Conservation (phyloP, 2,888 invertebrate genomes). For the Heteromyza rotundicornis region DNA sequence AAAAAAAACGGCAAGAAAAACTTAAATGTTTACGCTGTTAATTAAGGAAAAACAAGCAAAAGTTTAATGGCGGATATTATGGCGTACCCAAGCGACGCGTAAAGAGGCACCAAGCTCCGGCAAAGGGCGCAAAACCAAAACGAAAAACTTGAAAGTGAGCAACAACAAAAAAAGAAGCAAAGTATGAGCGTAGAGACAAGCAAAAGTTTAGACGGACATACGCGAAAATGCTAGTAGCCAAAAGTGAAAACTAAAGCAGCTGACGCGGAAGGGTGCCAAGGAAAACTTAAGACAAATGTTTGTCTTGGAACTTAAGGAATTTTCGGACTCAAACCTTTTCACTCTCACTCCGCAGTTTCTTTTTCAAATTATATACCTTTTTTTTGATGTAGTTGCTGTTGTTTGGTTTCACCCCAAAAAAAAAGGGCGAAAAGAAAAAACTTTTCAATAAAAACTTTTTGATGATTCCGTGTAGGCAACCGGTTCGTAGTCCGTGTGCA, state of each 20-base stretch:
- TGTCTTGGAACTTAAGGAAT: slow-evolving; percentile 54
- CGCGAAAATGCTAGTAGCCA: slow-evolving; percentile 36
- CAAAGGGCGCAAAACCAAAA: slow-evolving; percentile 3
- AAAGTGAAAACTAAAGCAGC: slow-evolving; percentile 32
- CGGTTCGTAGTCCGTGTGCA: neutral
- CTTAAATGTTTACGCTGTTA: slow-evolving; percentile 57
- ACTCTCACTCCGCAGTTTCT: too few relatives aligned
- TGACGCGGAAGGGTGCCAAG: slow-evolving; percentile 34
- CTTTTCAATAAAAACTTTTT: slow-evolving; percentile 28
- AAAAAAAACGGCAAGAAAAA: slow-evolving; percentile 36
- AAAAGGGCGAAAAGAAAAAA: slow-evolving; percentile 32
- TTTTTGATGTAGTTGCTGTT: slow-evolving; percentile 4
- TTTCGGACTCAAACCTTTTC: too few relatives aligned
- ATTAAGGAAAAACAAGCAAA: slow-evolving; percentile 58
- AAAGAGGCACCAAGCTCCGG: neutral
- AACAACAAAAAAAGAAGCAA: slow-evolving; percentile 16
- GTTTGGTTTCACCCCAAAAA: neutral
- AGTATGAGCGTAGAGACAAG: too few relatives aligned
- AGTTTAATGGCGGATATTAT: slow-evolving; percentile 56
- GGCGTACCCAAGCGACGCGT: slow-evolving; percentile 22
- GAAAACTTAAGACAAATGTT: slow-evolving; percentile 44
- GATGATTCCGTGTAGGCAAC: slow-evolving; percentile 27
- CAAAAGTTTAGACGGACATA: slow-evolving; percentile 45
- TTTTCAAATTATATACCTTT: neutral
- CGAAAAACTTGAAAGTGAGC: neutral